These are phyloP conservation scores for Mesocentrotus franciscanus DNA, from an alignment of 53 echinoderm and acorn worm genomes.

Conservation along the genomic window DNA sequence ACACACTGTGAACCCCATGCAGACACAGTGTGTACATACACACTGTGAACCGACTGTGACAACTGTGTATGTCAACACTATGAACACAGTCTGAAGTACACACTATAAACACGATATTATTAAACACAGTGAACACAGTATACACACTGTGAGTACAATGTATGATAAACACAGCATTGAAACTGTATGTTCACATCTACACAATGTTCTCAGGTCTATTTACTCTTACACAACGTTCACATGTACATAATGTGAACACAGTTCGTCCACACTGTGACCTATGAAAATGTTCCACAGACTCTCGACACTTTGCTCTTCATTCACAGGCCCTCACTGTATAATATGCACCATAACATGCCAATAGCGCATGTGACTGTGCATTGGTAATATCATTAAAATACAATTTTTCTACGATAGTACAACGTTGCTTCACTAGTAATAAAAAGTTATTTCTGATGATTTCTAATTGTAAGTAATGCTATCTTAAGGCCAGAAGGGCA, in stretches of 20 bases:
- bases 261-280: neutral
- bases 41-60: neutral
- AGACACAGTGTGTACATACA: neutral
- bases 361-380: neutral
- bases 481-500: conserved; percentile 24
- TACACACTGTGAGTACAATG: neutral
- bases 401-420: neutral
- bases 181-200: no score
- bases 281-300: neutral
- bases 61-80: no score
- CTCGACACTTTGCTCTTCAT: neutral
- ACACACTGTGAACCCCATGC: neutral
- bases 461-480: neutral
- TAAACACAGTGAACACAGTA: neutral
- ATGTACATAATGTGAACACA: neutral
- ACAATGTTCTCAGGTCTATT: no score
- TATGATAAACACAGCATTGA: neutral
- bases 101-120: neutral
- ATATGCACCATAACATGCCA: neutral
- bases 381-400: neutral
- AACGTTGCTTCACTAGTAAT: neutral
- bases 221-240: no score
- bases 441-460: neutral
- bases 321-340: neutral
- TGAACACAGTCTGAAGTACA: neutral